Conservation (phyloP, 2,888 invertebrate species). For the Callinectes sapidus region DNA sequence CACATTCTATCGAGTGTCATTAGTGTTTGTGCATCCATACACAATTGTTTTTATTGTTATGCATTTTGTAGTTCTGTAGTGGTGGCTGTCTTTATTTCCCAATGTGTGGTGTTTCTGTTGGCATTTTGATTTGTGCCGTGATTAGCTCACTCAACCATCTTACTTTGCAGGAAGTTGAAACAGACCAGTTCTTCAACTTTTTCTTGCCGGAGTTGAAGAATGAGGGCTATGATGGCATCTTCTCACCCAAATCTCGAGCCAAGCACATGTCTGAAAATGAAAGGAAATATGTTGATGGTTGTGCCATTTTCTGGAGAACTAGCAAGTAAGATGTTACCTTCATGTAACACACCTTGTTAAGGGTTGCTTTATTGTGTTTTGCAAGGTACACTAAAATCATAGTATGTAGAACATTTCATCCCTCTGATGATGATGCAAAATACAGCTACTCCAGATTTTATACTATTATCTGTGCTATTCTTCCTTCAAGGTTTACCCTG, state of each 20-base stretch:
- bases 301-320: constrained; percentile 97
- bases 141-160: constrained; percentile 60
- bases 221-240: constrained; percentile 90
- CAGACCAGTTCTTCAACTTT: constrained; percentile 98
- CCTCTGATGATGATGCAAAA: not conserved
- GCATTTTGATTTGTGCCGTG: too few species aligned
- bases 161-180: constrained; percentile 93
- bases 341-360: not conserved
- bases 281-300: constrained; percentile 98
- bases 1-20: not conserved
- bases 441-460: not conserved
- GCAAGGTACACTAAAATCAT: not conserved
- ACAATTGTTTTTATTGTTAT: not conserved
- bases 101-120: too few species aligned
- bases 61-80: not conserved
- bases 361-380: not conserved
- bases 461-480: not conserved
- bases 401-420: not conserved
- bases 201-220: constrained; percentile 95
- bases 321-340: constrained; percentile 83
- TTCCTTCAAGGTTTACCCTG: constrained; percentile 86
- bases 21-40: not conserved
- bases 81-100: not conserved
- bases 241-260: constrained; percentile 97
- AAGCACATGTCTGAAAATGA: constrained; percentile 98